Base-by-base conservation (phyloP, 2,113 vertebrate species). In the Takifugu bimaculatus region DNA sequence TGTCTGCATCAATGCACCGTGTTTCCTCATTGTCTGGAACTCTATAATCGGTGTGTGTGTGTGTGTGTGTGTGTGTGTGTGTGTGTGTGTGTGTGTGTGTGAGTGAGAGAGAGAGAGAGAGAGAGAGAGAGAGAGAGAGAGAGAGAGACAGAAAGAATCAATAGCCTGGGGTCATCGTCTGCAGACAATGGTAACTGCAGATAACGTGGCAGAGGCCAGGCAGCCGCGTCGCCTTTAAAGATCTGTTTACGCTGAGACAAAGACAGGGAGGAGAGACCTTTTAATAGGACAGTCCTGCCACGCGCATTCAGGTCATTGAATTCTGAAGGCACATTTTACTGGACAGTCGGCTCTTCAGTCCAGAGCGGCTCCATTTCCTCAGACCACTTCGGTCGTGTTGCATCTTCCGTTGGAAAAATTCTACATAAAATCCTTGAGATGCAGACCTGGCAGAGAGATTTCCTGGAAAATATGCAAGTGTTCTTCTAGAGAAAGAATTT, bases 31-130 rank as follows among this genome's bases (percentile, higher is more conserved):
- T 26, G 25, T 68, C 54, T 66, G 49, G 85, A 80, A 85, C 78
- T 82, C 86, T 84, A 87, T 39, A 39, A 39, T 39, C 35, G 2
- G 35, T 39, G 35, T 39, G 35, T 11, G 9, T 7, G 35, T 4
- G 29, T 4, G 29, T 35, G 32, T 35, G 32, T 35, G 32, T 35
- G 32, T 35, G 32, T 35, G 32, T 39, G 35, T 4, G 29, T 4
- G 29, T 35, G 32, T 35, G 32, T 35, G 32, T 35, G 32, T 35
- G 32, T 35, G 32, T 39, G 35, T 39, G 35, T 39, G 35, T 11
- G 9, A n/a, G n/a, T n/a, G n/a, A n/a, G n/a, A n/a, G n/a, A 85
- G 89, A 91, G 89, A 90, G 83, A 57, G 65, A 43, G 61, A 26
- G 28, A 20, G 51, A 65, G 65, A 47, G 54, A 49, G 60, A 61